These are phyloP conservation scores for Chrysodeixis includens DNA, from an alignment of 2,888 invertebrate species.

Conservation along the genomic window DNA sequence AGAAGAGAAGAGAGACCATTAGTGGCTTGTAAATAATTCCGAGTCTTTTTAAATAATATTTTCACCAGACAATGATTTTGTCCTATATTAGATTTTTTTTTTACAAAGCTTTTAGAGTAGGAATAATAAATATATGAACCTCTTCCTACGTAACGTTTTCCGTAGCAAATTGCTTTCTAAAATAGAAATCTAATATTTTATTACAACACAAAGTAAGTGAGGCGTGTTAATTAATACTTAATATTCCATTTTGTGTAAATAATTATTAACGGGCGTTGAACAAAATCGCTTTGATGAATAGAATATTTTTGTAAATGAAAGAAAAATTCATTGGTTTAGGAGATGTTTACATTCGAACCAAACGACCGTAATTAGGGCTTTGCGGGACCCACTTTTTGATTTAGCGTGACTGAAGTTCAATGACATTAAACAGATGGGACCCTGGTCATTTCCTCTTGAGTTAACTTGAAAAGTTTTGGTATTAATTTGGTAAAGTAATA, in stretches of 20 bases:
- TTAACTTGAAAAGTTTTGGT: constrained; percentile 22
- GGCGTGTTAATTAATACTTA: constrained; percentile 8
- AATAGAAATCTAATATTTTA: constrained; percentile 4
- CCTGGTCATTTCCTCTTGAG: constrained; percentile 10
- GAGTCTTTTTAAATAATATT: neutral
- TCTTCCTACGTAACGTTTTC: neutral
- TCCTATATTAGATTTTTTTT: neutral
- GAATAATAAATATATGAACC: neutral
- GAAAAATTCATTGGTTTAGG: constrained; percentile 14
- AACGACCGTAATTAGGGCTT: constrained; percentile 26
- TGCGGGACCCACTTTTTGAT: constrained; percentile 19
- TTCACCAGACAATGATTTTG: neutral
- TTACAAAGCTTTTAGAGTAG: neutral
- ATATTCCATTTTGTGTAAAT: constrained; percentile 13
- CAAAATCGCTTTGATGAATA: constrained; percentile 17
- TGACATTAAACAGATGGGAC: constrained; percentile 27
- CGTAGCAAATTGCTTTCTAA: neutral
- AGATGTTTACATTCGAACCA: constrained; percentile 10
- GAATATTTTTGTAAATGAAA: constrained; percentile 26
- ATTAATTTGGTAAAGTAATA: constrained; percentile 37
- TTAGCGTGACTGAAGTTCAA: constrained; percentile 34
- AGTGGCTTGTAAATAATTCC: neutral
- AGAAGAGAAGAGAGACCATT: too few relatives aligned
- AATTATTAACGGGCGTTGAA: constrained; percentile 13
- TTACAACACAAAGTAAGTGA: constrained; percentile 2